Base-by-base conservation (phyloP, 2,113 vertebrate genomes). In the Thalassoma bifasciatum region DNA sequence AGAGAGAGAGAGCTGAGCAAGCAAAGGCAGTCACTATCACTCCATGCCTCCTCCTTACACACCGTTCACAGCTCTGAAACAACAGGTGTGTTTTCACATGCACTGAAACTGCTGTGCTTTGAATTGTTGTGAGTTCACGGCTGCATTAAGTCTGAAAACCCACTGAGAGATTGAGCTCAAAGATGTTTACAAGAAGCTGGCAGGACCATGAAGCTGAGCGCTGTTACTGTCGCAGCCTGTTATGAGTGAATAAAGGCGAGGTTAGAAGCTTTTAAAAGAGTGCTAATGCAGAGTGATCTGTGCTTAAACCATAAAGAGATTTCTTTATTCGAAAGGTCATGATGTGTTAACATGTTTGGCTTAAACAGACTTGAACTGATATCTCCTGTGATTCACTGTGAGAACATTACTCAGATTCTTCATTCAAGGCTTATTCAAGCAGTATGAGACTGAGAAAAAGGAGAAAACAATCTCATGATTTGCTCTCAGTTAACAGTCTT, bases 1-100 rank as follows among this genome's bases (percentile, higher is more conserved):
- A 53, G 61, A 67, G 44, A 57, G 60, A 72, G 13, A 68, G 50
- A 63, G 68, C 63, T 69, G 71, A 81, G 64, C 46, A 50, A 58
- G 66, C 71, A 72, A 36, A 36, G 30, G 57, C 46, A 37, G 52
- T 22, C 51, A 49, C 44, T 67, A 36, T 46, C 53, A 12, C 13
- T 30, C 3, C 62, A 63, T 46, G 42, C 49, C 34, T 34, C 10
- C 23, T 22, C 11, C 38, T 42, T 38, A 68, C 34, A 36, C 38
- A 49, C n/a, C 30, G 40, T 16, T 64, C 37, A 68, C 17, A 22
- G 38, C n/a, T 51, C 5, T 10, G 50, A 56, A 38, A 13, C 16
- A 34, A 63, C 30, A 30, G 30, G 30, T 34, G 1, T 17, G 11
- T 26, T 19, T 4, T 11, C 24, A 52, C 13, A 53, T 52, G 46